These are phyloP conservation scores for Galagoides demidoff DNA, from an alignment of 2,797 vertebrate species.

Conservation along the genomic window DNA sequence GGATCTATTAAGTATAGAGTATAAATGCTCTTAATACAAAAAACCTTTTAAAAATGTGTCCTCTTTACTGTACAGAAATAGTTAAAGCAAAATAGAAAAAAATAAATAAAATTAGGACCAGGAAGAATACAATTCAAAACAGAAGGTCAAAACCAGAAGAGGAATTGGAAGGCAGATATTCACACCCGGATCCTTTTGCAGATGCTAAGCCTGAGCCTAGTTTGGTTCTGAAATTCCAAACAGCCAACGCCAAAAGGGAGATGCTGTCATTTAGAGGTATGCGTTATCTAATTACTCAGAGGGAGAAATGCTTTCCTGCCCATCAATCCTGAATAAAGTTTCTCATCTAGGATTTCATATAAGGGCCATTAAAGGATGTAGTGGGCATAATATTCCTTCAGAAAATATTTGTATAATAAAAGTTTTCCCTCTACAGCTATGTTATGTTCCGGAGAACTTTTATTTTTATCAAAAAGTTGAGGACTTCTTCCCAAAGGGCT, in stretches of 20 bases:
- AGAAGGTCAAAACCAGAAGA: not conserved
- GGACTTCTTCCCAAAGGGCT: not conserved
- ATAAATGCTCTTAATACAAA: too few relatives aligned
- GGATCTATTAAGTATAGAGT: too few relatives aligned
- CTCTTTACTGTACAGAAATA: not conserved
- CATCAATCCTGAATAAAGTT: constrained; percentile 32
- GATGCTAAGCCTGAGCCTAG: not conserved
- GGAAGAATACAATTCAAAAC: constrained; percentile 14
- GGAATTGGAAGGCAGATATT: not conserved
- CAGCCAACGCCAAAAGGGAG: not conserved
- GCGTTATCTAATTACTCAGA: not conserved
- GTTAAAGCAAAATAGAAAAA: not conserved
- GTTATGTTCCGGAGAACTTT: not conserved
- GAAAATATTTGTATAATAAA: not conserved
- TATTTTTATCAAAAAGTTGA: not conserved
- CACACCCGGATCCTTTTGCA: not conserved
- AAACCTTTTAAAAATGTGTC: not conserved
- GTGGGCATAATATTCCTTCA: not conserved
- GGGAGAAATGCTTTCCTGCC: not conserved
- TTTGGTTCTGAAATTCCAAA: not conserved
- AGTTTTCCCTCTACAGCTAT: not conserved
- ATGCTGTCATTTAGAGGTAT: not conserved
- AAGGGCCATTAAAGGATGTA: not conserved
- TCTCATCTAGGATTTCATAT: not conserved
- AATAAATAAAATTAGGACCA: not conserved